Evolutionary conservation across 2,888 invertebrate genomes (phyloP).

Genomic region (Aleiodes alternator): DNA sequence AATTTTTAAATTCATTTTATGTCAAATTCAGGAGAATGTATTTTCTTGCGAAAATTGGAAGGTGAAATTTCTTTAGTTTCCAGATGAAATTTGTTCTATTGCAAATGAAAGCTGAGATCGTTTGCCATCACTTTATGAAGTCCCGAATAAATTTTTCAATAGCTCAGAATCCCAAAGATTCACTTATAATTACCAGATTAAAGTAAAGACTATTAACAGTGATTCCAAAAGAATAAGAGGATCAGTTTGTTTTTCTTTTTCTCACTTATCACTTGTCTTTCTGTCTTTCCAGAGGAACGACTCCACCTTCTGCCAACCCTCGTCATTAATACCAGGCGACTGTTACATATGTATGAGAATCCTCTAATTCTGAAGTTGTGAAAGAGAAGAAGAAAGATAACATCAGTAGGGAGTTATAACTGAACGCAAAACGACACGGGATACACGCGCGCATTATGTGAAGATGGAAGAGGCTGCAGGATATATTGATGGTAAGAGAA

Average conservation of each 20-base stretch:
- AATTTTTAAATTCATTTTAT: too few species aligned
- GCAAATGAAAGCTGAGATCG: too few species aligned
- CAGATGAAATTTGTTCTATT: too few species aligned
- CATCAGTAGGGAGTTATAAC: constrained; percentile 53
- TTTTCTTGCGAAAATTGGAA: too few species aligned
- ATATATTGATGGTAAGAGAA: constrained; percentile 63
- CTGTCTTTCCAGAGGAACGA: constrained; percentile 44
- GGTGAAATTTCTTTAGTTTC: too few species aligned
- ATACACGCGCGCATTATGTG: constrained; percentile 30
- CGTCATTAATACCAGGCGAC: constrained; percentile 75
- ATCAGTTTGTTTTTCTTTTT: constrained; percentile 44
- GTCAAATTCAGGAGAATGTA: too few species aligned
- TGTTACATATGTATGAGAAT: constrained; percentile 75
- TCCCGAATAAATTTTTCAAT: too few species aligned
- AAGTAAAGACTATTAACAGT: constrained; percentile 68
- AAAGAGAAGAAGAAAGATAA: constrained; percentile 33
- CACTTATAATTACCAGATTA: constrained; percentile 72
- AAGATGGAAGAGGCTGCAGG: constrained; percentile 50
- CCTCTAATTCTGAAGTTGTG: constrained; percentile 58
- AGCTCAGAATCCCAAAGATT: constrained; percentile 61
- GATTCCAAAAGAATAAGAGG: constrained; percentile 42
- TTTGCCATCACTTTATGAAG: too few species aligned
- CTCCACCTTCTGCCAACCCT: constrained; percentile 60
- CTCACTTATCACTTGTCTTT: constrained; percentile 35
- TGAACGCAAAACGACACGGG: constrained; percentile 62